Evolutionary conservation across 1,140 invertebrate genomes (phyloP).

Genomic region (Drosophila arawakana): DNA sequence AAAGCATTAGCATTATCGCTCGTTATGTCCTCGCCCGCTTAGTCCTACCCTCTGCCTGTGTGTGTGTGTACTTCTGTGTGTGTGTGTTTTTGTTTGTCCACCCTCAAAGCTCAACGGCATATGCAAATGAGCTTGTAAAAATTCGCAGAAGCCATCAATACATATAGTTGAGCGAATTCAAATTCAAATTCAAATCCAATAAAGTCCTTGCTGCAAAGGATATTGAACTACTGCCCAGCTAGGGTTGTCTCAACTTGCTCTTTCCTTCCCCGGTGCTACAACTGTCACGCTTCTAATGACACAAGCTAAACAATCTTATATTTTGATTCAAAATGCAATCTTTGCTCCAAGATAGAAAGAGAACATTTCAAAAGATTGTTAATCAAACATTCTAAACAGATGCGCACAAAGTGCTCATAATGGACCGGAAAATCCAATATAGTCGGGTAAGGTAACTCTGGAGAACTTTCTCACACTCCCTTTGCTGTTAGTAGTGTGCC

Average conservation of each 20-base stretch:
- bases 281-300: slow-evolving; percentile 5
- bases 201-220: slow-evolving; percentile 31
- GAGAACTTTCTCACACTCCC: neutral
- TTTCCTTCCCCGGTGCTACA: neutral
- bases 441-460: neutral
- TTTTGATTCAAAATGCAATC: neutral
- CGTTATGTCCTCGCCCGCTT: slow-evolving; percentile 70
- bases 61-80: slow-evolving; percentile 9
- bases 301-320: slow-evolving; percentile 5
- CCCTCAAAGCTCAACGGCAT: slow-evolving; percentile 60
- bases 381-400: slow-evolving; percentile 23
- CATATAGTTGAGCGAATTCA: slow-evolving; percentile 40
- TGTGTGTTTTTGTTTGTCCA: slow-evolving; percentile 41
- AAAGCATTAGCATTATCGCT: slow-evolving; percentile 84
- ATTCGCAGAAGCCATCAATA: slow-evolving; percentile 73
- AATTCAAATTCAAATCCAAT: slow-evolving; percentile 75
- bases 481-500: neutral
- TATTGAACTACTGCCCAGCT: slow-evolving; percentile 50
- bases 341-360: neutral
- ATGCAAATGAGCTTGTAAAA: slow-evolving; percentile 68
- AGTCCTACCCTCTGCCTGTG: neutral
- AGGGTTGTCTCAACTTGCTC: slow-evolving; percentile 21
- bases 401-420: slow-evolving; percentile 14
- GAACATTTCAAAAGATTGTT: neutral
- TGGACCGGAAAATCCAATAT: neutral